Percentiles rank a stretch among this genome's conserved stretches.
These are phyloP conservation scores for Chrysolina oricalcia DNA, from an alignment of 2,888 invertebrate species.

Conservation along the genomic window DNA sequence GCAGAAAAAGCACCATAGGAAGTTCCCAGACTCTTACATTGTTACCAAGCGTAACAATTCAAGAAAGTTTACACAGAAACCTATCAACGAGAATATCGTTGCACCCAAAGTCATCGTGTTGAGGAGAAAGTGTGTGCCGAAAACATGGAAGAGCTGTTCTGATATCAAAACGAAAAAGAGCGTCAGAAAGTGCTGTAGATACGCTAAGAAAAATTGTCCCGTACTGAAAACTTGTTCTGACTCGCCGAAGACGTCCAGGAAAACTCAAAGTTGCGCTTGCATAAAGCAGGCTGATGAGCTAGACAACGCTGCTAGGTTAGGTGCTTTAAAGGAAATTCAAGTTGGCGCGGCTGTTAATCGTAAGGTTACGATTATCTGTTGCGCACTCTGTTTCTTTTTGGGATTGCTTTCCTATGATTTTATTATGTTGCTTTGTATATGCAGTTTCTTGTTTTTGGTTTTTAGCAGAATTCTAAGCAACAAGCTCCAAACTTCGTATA, in stretches of 20 bases:
- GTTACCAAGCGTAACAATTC: constrained; percentile 64
- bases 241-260: constrained; percentile 60
- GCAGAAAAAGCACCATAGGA: constrained; percentile 61
- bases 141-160: constrained; percentile 71
- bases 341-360: constrained; percentile 65
- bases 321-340: constrained; percentile 59
- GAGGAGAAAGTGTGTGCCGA: constrained; percentile 64
- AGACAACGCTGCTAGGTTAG: constrained; percentile 65
- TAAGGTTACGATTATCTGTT: constrained; percentile 65
- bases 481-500: background rate
- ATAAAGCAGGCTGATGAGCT: constrained; percentile 57
- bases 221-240: constrained; percentile 63
- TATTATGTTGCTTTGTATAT: constrained; percentile 31
- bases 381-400: constrained; percentile 56
- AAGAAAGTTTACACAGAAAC: constrained; percentile 57
- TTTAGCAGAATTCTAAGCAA: background rate
- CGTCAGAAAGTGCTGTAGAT: constrained; percentile 69
- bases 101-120: constrained; percentile 65
- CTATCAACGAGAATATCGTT: constrained; percentile 54
- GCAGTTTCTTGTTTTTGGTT: background rate
- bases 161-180: constrained; percentile 65
- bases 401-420: constrained; percentile 30
- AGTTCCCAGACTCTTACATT: constrained; percentile 71
- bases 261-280: constrained; percentile 67
- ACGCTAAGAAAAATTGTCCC: constrained; percentile 70